Evolutionary conservation across 2,113 vertebrate genomes (phyloP).

Genomic region (Xiphophorus couchianus): DNA sequence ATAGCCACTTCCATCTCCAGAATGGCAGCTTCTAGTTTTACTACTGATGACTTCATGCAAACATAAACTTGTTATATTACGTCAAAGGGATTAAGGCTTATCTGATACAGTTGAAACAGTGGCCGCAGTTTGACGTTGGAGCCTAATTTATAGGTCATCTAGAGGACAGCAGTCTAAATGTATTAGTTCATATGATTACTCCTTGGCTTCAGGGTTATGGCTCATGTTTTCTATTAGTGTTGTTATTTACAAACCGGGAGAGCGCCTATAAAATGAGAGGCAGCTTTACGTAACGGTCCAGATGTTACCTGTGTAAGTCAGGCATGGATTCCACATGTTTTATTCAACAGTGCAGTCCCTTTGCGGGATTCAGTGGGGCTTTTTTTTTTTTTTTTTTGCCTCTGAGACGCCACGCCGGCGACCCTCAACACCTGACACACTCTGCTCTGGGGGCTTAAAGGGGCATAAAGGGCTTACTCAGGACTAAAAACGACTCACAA

Average conservation of each 20-base stretch:
- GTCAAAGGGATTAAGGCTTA: slow-evolving; percentile 8
- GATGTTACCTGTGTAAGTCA: slow-evolving; percentile 6
- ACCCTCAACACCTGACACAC: too few species aligned
- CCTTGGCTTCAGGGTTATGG: slow-evolving; percentile 3
- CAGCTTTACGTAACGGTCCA: background rate
- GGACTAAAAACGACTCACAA: too few species aligned
- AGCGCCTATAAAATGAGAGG: background rate
- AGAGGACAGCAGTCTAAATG: slow-evolving; percentile 12
- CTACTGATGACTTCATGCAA: background rate
- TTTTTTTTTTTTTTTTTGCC: too few species aligned
- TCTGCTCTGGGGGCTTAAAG: too few species aligned
- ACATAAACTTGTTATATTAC: background rate
- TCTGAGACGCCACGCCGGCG: too few species aligned
- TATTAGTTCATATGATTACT: slow-evolving; percentile 13
- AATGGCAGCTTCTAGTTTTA: background rate
- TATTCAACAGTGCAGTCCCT: background rate
- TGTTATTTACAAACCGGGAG: background rate
- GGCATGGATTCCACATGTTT: background rate
- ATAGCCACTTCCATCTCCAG: background rate
- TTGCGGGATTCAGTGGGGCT: background rate
- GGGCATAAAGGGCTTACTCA: too few species aligned
- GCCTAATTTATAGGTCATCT: background rate
- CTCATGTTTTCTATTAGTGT: slow-evolving; percentile 6
- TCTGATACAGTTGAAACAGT: slow-evolving; percentile 22
- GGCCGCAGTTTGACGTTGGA: slow-evolving; percentile 31